Conservation (phyloP, 1,140 invertebrate species). For the Rhopalosiphum padi region DNA sequence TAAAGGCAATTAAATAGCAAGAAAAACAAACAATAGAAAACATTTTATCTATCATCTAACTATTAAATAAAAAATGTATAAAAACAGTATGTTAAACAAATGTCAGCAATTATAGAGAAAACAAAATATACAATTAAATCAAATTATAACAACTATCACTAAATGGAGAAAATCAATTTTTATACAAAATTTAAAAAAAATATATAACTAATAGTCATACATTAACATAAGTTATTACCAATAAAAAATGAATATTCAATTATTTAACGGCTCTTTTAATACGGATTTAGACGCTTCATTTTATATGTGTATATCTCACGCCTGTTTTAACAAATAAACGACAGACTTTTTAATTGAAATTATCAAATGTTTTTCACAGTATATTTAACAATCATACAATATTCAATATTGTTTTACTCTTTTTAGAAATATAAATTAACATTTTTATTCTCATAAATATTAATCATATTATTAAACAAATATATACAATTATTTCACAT, state of each 20-base stretch:
- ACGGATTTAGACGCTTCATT: not conserved
- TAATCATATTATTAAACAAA: not conserved
- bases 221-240: not conserved
- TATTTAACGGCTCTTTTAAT: not conserved
- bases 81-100: not conserved
- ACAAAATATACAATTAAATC: not conserved
- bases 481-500: not conserved
- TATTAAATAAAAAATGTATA: not conserved
- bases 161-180: not conserved
- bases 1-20: not conserved
- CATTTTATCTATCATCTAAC: not conserved
- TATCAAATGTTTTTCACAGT: not conserved
- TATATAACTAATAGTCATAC: not conserved
- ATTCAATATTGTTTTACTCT: not conserved
- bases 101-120: not conserved
- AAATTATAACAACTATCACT: too few species aligned
- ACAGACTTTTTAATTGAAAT: not conserved
- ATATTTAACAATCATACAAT: not conserved
- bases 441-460: not conserved
- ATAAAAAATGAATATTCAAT: not conserved
- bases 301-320: not conserved
- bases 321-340: not conserved
- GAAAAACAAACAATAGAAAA: not conserved
- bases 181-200: not conserved
- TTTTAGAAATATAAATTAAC: not conserved